A percentile compares a stretch with the other conserved stretches of the same genome.
These are phyloP conservation scores for Chelon labrosus DNA, from an alignment of 2,797 vertebrate species.

Conservation along the genomic window DNA sequence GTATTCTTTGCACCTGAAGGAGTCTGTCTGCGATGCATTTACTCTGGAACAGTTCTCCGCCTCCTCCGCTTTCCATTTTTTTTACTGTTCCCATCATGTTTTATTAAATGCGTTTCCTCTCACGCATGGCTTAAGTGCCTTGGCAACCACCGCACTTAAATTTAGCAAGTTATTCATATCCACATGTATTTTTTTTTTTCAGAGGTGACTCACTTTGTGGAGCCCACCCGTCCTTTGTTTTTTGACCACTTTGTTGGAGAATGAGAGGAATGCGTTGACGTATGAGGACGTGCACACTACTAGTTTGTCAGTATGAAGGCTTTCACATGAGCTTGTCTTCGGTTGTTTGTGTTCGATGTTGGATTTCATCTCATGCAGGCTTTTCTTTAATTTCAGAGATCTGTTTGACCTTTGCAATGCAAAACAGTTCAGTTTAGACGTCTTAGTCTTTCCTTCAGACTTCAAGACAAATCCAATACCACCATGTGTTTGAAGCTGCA, in stretches of 20 bases:
- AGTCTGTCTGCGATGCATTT: background rate
- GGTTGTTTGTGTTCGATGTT: background rate
- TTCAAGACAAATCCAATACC: no score
- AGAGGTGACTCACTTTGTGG: constrained; percentile 14
- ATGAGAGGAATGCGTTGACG: background rate
- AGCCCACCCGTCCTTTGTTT: constrained; percentile 10
- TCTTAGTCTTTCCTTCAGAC: no score
- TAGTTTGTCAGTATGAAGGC: background rate
- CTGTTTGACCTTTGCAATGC: no score
- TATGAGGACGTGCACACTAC: background rate
- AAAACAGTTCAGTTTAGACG: no score
- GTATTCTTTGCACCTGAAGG: background rate
- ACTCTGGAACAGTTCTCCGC: background rate
- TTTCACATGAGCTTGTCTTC: background rate
- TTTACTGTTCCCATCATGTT: background rate
- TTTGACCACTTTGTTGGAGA: background rate
- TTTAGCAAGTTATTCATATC: constrained; percentile 4
- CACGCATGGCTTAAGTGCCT: background rate
- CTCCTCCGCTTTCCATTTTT: background rate
- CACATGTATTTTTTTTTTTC: background rate
- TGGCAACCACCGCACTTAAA: constrained; percentile 2
- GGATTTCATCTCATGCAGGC: no score
- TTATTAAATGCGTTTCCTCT: background rate
- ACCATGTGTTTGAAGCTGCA: no score
- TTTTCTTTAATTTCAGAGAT: no score